A percentile compares a stretch with the other conserved stretches of the same genome.
phyloP scores from a whole-genome alignment of 2,888 invertebrate species.

The Fragum fragum region DNA sequence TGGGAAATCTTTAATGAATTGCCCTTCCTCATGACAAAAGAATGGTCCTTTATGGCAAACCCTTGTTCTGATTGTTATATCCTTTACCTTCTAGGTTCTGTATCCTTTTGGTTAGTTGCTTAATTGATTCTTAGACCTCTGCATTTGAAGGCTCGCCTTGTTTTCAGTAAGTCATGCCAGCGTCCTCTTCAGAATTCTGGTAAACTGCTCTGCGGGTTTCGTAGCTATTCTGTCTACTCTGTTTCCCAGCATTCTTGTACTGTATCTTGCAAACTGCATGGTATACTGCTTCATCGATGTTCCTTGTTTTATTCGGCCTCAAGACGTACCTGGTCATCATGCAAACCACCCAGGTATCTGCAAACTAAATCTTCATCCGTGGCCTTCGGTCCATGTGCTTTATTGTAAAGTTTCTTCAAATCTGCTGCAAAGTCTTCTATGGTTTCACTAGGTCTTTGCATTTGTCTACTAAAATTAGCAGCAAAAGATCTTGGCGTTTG shows the following conservation, averaged over 20 bases:
- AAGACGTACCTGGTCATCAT: slow-evolving; percentile 33
- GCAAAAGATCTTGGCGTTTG: slow-evolving; percentile 31
- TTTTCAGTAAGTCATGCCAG: too few species aligned
- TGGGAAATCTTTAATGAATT: slow-evolving; percentile 6
- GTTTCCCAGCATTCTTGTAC: too few species aligned
- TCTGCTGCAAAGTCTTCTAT: slow-evolving; percentile 41
- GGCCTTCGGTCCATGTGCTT: slow-evolving; percentile 26
- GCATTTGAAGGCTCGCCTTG: neutral
- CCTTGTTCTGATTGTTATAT: neutral
- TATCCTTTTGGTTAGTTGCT: neutral
- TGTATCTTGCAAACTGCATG: too few species aligned
- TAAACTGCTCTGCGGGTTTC: too few species aligned
- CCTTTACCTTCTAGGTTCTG: neutral
- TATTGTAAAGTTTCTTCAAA: slow-evolving; percentile 34
- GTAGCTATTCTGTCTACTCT: too few species aligned
- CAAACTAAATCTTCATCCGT: slow-evolving; percentile 35
- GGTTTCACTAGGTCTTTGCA: slow-evolving; percentile 19
- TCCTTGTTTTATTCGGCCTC: slow-evolving; percentile 44
- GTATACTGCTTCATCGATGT: slow-evolving; percentile 42
- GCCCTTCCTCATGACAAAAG: neutral
- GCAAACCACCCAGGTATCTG: slow-evolving; percentile 29
- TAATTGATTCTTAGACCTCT: neutral
- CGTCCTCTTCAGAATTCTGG: too few species aligned
- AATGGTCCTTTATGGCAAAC: neutral
- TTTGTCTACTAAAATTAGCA: slow-evolving; percentile 28